phyloP scores from a whole-genome alignment of 92 coral and sea anemone genomes.

The Siderastrea siderea region DNA sequence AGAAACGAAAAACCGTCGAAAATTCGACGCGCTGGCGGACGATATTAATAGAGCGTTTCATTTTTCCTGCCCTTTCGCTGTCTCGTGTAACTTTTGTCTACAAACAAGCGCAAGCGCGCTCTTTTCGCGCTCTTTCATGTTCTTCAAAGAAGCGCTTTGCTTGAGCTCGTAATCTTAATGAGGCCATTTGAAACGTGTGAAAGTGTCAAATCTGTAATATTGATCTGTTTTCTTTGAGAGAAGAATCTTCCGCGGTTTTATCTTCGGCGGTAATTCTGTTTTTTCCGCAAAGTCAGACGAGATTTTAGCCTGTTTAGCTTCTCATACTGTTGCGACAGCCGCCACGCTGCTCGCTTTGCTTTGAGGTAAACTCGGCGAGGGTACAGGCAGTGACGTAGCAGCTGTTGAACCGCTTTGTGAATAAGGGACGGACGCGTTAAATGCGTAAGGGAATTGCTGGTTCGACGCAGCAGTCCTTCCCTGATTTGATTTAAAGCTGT shows the following conservation, averaged over 20 bases:
- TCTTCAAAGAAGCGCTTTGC: slow-evolving; percentile 1
- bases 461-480: slow-evolving; percentile 21
- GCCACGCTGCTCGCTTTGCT: slow-evolving; percentile 81
- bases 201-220: slow-evolving; percentile 44
- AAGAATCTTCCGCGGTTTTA: background rate
- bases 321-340: slow-evolving; percentile 81
- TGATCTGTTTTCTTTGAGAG: slow-evolving; percentile 41
- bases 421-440: slow-evolving; percentile 54
- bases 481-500: slow-evolving; percentile 37
- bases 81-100: background rate
- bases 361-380: slow-evolving; percentile 58
- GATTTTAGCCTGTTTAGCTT: background rate
- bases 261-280: slow-evolving; percentile 1
- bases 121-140: background rate
- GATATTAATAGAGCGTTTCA: background rate
- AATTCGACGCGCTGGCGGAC: background rate
- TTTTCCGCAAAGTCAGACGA: slow-evolving; percentile 11
- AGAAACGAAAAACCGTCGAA: background rate
- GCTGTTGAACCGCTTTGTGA: slow-evolving; percentile 54
- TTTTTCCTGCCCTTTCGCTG: slow-evolving; percentile 11
- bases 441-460: slow-evolving; percentile 26
- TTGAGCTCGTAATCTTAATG: slow-evolving; percentile 40
- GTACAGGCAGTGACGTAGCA: slow-evolving; percentile 30
- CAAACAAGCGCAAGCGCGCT: background rate
- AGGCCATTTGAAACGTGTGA: slow-evolving; percentile 41